Evolutionary conservation across 2,797 vertebrate species (phyloP).

Genomic region (Nyctalus aviator): DNA sequence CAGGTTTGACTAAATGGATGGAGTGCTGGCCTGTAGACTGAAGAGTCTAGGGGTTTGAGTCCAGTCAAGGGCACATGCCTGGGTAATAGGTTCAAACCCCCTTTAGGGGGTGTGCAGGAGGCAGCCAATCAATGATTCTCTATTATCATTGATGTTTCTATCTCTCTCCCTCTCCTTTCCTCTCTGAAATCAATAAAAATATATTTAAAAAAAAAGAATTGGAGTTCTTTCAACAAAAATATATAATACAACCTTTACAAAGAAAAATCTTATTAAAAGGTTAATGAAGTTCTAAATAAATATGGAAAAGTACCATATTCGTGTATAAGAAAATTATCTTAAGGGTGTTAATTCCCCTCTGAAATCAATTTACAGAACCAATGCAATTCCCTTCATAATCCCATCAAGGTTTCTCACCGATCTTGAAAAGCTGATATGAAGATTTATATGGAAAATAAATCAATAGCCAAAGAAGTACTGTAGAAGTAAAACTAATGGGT

Average conservation of each 20-base stretch:
- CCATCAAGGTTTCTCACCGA: constrained; percentile 16
- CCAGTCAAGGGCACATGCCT: too few species aligned
- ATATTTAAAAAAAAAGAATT: background rate
- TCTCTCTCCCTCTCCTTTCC: too few species aligned
- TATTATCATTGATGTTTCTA: too few species aligned
- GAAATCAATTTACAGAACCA: background rate
- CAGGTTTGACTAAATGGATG: too few species aligned
- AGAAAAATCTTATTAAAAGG: background rate
- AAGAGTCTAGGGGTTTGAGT: too few species aligned
- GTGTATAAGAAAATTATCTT: background rate
- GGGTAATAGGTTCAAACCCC: too few species aligned
- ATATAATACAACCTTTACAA: background rate
- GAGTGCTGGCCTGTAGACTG: too few species aligned
- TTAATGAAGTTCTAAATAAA: constrained; percentile 10
- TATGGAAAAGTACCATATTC: background rate
- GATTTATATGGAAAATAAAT: constrained; percentile 31
- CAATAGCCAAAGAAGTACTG: background rate
- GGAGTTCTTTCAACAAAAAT: background rate
- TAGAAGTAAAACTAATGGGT: background rate
- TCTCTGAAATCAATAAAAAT: too few species aligned
- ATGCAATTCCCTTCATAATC: background rate
- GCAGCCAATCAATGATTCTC: too few species aligned
- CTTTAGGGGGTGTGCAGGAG: too few species aligned
- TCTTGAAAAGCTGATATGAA: constrained; percentile 36
- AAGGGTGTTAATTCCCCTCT: background rate